Base-by-base conservation (phyloP, 2,797 vertebrate species). In the Falco rusticolus region DNA sequence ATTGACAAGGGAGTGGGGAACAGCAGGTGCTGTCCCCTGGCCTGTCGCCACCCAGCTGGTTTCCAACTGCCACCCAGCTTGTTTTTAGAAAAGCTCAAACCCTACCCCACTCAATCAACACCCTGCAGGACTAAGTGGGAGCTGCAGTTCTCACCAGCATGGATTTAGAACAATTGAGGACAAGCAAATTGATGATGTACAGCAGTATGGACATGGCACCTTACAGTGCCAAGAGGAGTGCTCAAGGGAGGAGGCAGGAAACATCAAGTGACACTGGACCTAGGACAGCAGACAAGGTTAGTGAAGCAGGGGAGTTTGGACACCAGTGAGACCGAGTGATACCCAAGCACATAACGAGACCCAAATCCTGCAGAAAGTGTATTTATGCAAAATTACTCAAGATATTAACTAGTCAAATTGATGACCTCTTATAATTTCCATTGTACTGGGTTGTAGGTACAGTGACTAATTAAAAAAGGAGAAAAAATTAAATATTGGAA, bases 11-110 rank as follows among this genome's bases (percentile, higher is more conserved):
- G 89, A 37, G 10, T 3, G 41, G 64, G 51, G 95, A 96, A 97
- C 92, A 97, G 97, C 96, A 97, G 96, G 96, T 97, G 91, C 87
- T 95, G 85, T 87, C 79, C 92, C 84, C 91, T 97, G 96, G 96
- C 97, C 84, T 54, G 10, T 1, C 0, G 89, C 94, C 94, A 95
- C 92, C 85, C 94, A 90, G 85, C 92, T 96, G 29, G 47, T 78
- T 95, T 90, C 87, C 93, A 97, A 87, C 92, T 88, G 90, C 93
- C 87, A 96, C 64, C 64, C 95, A 95, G 94, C 83, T 95, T 78
- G 50, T 93, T 96, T 96, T 97, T 65, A 94, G 82, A 94, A 92
- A 95, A 96, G 87, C 92, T 97, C 83, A 94, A 93, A 81, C 76
- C 88, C 96, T 90, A 71, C 48, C 85, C 80, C 48, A 59, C 89